phyloP scores from a whole-genome alignment of 2,113 vertebrate genomes.

The Cyrtonyx montezumae region DNA sequence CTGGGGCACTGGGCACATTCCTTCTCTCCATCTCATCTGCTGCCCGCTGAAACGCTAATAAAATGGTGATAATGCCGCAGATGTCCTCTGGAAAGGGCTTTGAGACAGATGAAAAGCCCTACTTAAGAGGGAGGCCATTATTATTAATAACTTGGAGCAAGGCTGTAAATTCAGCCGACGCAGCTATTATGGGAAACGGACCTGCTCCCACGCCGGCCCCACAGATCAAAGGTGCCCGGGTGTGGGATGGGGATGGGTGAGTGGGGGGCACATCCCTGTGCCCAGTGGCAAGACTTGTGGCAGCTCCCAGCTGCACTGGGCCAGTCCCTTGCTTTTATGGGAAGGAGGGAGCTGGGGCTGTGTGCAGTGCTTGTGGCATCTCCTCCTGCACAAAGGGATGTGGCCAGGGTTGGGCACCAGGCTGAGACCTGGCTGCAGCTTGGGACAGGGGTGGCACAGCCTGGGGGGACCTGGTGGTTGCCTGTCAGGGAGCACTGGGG shows the following conservation, averaged over 20 bases:
- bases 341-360: not conserved
- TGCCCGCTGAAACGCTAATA: not conserved
- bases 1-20: rapidly evolving
- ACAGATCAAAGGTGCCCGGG: not conserved
- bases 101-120: slow-evolving; percentile 61
- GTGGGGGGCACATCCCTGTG: rapidly evolving
- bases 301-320: too few relatives aligned
- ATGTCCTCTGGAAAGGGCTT: slow-evolving; percentile 54
- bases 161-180: slow-evolving; percentile 56
- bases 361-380: too few relatives aligned
- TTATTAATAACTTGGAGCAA: slow-evolving; percentile 49
- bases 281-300: not conserved
- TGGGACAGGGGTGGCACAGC: not conserved
- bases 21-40: not conserved
- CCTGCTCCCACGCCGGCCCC: not conserved
- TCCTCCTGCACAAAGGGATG: not conserved
- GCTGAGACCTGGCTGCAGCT: not conserved
- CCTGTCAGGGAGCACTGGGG: not conserved
- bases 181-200: slow-evolving; percentile 24
- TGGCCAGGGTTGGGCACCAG: not conserved
- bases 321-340: not conserved
- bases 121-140: slow-evolving; percentile 49
- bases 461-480: rapidly evolving
- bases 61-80: slow-evolving; percentile 44
- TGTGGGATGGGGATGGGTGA: not conserved